Evolutionary conservation across 2,797 vertebrate genomes (phyloP).

Genomic region (Crenichthys baileyi): DNA sequence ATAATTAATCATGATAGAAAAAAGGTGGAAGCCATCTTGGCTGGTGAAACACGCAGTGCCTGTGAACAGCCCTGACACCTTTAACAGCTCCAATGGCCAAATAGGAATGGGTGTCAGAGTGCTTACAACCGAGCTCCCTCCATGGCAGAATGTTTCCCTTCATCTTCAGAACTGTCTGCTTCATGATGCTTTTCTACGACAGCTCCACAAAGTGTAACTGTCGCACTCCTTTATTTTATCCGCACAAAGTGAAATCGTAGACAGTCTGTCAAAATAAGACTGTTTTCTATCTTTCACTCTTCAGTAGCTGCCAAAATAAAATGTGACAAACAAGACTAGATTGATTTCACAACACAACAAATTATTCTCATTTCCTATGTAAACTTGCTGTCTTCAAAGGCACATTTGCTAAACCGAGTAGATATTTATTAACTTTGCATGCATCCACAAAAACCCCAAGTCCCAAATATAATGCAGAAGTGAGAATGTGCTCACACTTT

Average conservation of each 20-base stretch:
- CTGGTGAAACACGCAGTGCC: constrained; percentile 85
- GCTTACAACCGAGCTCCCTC: constrained; percentile 76
- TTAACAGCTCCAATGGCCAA: constrained; percentile 84
- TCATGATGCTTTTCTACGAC: constrained; percentile 36
- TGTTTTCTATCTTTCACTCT: constrained; percentile 18
- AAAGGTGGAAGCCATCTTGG: constrained; percentile 85
- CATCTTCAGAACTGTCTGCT: constrained; percentile 54
- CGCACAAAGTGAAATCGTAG: constrained; percentile 26
- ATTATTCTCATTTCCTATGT: constrained; percentile 47
- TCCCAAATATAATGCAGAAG: constrained; percentile 37
- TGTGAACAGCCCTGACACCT: constrained; percentile 87
- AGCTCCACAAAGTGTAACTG: constrained; percentile 41
- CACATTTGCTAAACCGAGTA: constrained; percentile 20
- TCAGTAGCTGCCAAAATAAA: constrained; percentile 65
- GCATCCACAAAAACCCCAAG: constrained; percentile 29
- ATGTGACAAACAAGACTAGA: constrained; percentile 61
- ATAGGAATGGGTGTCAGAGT: constrained; percentile 83
- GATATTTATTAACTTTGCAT: constrained; percentile 37
- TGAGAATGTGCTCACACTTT: constrained; percentile 55
- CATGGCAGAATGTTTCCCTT: constrained; percentile 67
- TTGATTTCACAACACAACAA: constrained; percentile 64
- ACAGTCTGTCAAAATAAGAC: constrained; percentile 26
- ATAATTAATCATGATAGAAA: constrained; percentile 87
- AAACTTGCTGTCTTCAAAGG: constrained; percentile 34
- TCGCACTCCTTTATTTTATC: constrained; percentile 37